Evolutionary conservation across 1,140 invertebrate species (phyloP).

Genomic region (Drosophila cardini): DNA sequence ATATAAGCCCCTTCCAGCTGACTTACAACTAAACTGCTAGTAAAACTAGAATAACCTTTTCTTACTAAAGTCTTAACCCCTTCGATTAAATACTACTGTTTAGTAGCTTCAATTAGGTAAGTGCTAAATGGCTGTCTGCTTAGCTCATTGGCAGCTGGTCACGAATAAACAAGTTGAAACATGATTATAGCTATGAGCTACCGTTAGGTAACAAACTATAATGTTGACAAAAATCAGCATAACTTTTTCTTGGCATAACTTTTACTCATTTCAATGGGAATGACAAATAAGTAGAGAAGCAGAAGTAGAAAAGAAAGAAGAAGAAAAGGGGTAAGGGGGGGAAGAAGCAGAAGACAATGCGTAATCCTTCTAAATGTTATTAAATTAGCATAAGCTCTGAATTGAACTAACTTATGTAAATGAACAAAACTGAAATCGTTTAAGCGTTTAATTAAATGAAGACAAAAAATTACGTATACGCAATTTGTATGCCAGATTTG

Average conservation of each 20-base stretch:
- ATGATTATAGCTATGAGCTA: constrained; percentile 21
- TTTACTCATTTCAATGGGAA: constrained; percentile 29
- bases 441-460: constrained; percentile 68
- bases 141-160: constrained; percentile 7
- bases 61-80: neutral
- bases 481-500: constrained; percentile 65
- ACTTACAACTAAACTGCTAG: neutral
- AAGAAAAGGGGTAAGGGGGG: neutral
- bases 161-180: constrained; percentile 11
- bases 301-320: too few species aligned
- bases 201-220: constrained; percentile 31
- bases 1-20: too few species aligned
- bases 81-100: neutral
- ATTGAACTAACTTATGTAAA: constrained; percentile 28
- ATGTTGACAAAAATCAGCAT: constrained; percentile 32
- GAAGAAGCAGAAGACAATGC: neutral
- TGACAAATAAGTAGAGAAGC: too few species aligned
- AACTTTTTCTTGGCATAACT: constrained; percentile 57
- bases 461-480: constrained; percentile 71
- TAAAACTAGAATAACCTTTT: neutral
- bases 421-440: constrained; percentile 52
- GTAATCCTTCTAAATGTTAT: constrained; percentile 47
- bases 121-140: constrained; percentile 27
- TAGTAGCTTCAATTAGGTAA: constrained; percentile 19
- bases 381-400: constrained; percentile 44